phyloP scores from a whole-genome alignment of 2,888 invertebrate species.

The Volucella inflata region DNA sequence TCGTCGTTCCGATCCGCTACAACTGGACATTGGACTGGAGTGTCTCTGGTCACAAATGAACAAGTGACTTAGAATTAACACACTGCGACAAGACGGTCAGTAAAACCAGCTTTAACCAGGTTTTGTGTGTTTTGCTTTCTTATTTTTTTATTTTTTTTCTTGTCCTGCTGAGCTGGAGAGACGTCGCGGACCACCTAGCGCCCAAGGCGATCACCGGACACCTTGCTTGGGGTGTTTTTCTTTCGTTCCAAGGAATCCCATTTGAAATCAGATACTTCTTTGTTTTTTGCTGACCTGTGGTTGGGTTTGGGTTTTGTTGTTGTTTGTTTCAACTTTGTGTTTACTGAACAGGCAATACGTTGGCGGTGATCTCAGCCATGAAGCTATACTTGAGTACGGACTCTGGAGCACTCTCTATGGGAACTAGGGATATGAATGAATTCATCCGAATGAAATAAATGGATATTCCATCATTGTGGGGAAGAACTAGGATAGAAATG shows the following conservation, averaged over 20 bases:
- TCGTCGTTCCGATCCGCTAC: slow-evolving; percentile 33
- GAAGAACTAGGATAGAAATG: not conserved
- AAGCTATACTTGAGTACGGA: slow-evolving; percentile 9
- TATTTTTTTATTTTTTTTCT: too few relatives aligned
- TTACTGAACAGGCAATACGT: slow-evolving; percentile 24
- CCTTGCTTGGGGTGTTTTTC: slow-evolving; percentile 64
- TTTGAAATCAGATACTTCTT: slow-evolving; percentile 59
- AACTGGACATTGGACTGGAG: slow-evolving; percentile 56
- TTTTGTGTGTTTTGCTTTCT: slow-evolving; percentile 18
- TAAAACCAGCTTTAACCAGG: slow-evolving; percentile 66
- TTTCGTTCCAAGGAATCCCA: slow-evolving; percentile 63
- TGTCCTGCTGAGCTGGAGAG: slow-evolving; percentile 47
- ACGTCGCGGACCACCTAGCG: slow-evolving; percentile 66
- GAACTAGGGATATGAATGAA: slow-evolving; percentile 73
- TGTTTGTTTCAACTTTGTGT: slow-evolving; percentile 27
- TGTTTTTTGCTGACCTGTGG: slow-evolving; percentile 62
- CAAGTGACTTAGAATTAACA: slow-evolving; percentile 68
- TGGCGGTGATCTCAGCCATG: slow-evolving; percentile 47
- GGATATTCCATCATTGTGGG: slow-evolving; percentile 7
- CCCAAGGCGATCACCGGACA: slow-evolving; percentile 71
- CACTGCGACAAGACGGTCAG: slow-evolving; percentile 65
- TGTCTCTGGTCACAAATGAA: slow-evolving; percentile 26
- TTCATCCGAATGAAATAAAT: slow-evolving; percentile 57
- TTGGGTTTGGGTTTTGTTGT: slow-evolving; percentile 42
- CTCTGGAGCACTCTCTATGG: not conserved